Evolutionary conservation across 2,113 vertebrate species (phyloP), one percentile per base, ranked within the genome.

Genomic region (Sinocyclocheilus anshuiensis): DNA sequence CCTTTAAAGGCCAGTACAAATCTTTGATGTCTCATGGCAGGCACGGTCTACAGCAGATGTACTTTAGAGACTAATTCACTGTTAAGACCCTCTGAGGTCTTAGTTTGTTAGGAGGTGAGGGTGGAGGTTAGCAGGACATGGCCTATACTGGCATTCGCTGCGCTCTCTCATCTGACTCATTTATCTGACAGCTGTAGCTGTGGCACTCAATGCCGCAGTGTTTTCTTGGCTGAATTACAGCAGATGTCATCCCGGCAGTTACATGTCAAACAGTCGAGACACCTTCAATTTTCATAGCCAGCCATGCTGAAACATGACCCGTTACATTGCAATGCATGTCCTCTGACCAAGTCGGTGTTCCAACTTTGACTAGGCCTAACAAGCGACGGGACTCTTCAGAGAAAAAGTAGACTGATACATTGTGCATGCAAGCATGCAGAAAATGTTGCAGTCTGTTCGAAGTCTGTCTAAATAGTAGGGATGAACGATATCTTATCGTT

Each of bases 201-300:
- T 85, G 88, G 84, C 86, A 87, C 86, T 87, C 84, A 80, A 75
- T 74, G 78, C 87, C 7, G 55, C 45, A 75, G 75, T 83, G 85
- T 88, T 87, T 87, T 84, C 77, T 86, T 88, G 80, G 77, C 88
- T 83, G 67, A 83, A 81, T 81, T 88, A 85, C 85, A 86, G 77
- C 69, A 85, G 90, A 86, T 86, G 83, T 87, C 84, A 89, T 83
- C 82, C 80, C 78, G 84, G 81, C 89, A 65, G 84, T 77, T 87
- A 83, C 88, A 84, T 86, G 84, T 77, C 74, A 79, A 84, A 87
- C 18, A 61, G 86, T 84, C 65, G 53, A 82, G 82, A 89, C 57
- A 55, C 86, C 86, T 84, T 85, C 74, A 57, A 84, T 86, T 89
- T 86, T 85, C 84, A 85, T 63, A 84, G 84, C 79, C 84, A 86